phyloP scores from a whole-genome alignment of 2,113 vertebrate genomes.

The Lampris megalopsis region DNA sequence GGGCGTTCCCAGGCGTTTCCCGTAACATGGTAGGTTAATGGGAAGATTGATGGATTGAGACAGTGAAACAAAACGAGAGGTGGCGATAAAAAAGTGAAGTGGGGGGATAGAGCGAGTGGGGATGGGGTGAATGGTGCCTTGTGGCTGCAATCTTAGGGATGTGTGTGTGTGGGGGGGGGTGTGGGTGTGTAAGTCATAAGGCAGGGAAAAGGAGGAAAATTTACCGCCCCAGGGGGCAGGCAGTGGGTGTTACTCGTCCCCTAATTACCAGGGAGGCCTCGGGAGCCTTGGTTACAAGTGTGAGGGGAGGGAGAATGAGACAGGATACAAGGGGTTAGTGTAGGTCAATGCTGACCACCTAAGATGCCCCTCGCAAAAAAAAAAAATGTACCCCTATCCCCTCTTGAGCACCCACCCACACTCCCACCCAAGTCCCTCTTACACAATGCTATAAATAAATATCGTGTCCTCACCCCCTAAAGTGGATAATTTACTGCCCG shows the following conservation, averaged over 20 bases:
- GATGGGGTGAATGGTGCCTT: constrained; percentile 83
- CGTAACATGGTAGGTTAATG: constrained; percentile 91
- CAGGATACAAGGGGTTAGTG: constrained; percentile 93
- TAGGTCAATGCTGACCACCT: constrained; percentile 94
- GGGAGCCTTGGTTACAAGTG: constrained; percentile 85
- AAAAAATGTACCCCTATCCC: constrained; percentile 50
- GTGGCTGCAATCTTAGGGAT: constrained; percentile 80
- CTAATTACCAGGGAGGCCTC: constrained; percentile 99
- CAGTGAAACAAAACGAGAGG: constrained; percentile 92
- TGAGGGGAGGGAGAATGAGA: constrained; percentile 90
- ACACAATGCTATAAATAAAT: constrained; percentile 83
- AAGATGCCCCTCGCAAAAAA: constrained; percentile 85
- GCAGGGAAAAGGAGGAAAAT: constrained; percentile 84
- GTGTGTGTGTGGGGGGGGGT: constrained; percentile 56
- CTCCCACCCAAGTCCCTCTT: constrained; percentile 39
- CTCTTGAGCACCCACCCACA: constrained; percentile 38
- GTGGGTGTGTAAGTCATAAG: constrained; percentile 74
- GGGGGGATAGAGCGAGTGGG: constrained; percentile 74
- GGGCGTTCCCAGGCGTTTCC: constrained; percentile 88
- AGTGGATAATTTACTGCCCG: constrained; percentile 81
- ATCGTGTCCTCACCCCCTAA: constrained; percentile 66
- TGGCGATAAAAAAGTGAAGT: constrained; percentile 82
- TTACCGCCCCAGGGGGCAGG: constrained; percentile 87
- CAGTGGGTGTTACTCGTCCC: constrained; percentile 85
- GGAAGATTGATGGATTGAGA: constrained; percentile 99